These are phyloP conservation scores for Brienomyrus brachyistius DNA, from an alignment of 2,113 vertebrate species.

Conservation along the genomic window DNA sequence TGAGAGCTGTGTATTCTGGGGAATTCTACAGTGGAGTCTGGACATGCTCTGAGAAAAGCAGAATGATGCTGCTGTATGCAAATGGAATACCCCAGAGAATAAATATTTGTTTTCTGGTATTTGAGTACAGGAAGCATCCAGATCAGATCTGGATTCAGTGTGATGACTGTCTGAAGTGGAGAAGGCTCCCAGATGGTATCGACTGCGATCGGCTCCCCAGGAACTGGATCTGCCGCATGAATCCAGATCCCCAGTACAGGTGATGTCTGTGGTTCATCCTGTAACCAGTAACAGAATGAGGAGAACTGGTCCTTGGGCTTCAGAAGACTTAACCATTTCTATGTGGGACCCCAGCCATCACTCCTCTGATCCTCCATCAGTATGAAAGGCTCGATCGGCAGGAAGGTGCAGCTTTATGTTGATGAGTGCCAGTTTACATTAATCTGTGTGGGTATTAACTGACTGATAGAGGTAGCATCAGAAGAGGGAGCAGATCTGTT, in stretches of 20 bases:
- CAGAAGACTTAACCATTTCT: background rate
- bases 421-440: background rate
- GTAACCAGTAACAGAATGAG: background rate
- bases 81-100: background rate
- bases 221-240: constrained; percentile 82
- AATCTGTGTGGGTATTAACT: background rate
- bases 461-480: background rate
- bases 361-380: background rate
- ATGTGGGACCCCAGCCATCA: background rate
- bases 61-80: background rate
- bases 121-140: constrained; percentile 67
- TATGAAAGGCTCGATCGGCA: background rate
- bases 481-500: background rate
- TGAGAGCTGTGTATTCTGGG: too few species aligned
- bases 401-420: background rate
- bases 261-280: constrained; percentile 33
- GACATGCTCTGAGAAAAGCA: background rate
- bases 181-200: constrained; percentile 87
- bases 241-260: constrained; percentile 83
- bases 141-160: constrained; percentile 96
- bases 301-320: background rate
- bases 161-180: constrained; percentile 74
- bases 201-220: constrained; percentile 63
- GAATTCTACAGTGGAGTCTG: background rate
- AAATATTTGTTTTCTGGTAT: background rate